Base-by-base conservation (phyloP, 2,113 vertebrate genomes). In the Mugil cephalus region DNA sequence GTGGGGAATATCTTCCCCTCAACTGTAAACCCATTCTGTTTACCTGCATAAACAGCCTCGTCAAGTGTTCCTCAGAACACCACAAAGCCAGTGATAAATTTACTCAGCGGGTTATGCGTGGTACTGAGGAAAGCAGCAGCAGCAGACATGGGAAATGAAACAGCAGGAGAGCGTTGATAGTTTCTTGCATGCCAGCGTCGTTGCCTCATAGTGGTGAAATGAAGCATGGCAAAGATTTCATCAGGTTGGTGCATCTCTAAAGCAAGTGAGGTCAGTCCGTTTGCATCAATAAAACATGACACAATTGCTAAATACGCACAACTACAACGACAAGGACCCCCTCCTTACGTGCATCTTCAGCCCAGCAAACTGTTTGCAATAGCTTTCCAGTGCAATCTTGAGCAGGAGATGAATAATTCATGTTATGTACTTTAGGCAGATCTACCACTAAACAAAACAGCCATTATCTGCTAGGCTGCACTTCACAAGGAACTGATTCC, bases 211-310 rank as follows among this genome's bases (percentile, higher is more conserved):
- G 62, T 56, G 65, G 69, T 81, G 63, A 90, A 90, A 81, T 75
- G 75, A 88, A 84, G 87, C 80, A 68, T 35, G 40, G 60, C 47
- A 34, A 74, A 62, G 39, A 77, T 76, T 88, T 87, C 42, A 74
- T 83, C 82, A 87, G 76, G 70, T 87, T 43, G 73, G 55, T 77
- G 86, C 71, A 43, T 79, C 58, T 5, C 73, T 70, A 21, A 83
- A 75, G 60, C 66, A 74, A 83, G 59, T 21, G n/a, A 83, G 65
- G 69, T 62, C 74, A 66, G 66, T 74, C 74, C 60, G 24, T 55
- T 56, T 38, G 35, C 85, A 88, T 93, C 48, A 91, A 92, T 91
- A 91, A 93, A 92, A 91, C 73, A 92, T 88, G 48, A 30, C 68
- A 60, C 77, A 66, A 79, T 70, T 47, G 54, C 80, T 77, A 80